Evolutionary conservation across 2,113 vertebrate genomes (phyloP).

Genomic region (Coreoperca whiteheadi): DNA sequence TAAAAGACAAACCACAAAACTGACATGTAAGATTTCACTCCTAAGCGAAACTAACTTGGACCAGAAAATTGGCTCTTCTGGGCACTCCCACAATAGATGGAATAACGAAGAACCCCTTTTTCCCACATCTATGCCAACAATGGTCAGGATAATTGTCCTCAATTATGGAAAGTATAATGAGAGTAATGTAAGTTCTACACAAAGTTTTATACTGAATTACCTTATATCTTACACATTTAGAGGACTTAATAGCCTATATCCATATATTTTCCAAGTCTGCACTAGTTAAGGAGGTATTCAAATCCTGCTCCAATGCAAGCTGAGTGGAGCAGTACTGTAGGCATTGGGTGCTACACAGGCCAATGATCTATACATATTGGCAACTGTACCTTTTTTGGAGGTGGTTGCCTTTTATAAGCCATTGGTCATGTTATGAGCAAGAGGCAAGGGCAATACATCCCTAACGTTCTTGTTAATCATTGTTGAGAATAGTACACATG

Average conservation of each 20-base stretch:
- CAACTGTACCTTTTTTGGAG: neutral
- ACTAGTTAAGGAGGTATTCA: neutral
- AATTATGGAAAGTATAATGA: neutral
- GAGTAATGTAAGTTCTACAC: neutral
- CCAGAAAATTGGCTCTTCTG: neutral
- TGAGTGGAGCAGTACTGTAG: neutral
- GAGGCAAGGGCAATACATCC: neutral
- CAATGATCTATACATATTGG: neutral
- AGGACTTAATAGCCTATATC: neutral
- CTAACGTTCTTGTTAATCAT: neutral
- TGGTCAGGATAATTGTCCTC: neutral
- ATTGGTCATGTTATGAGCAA: neutral
- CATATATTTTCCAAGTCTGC: neutral
- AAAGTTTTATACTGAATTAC: neutral
- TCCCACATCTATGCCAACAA: neutral
- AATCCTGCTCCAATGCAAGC: neutral
- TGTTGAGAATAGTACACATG: neutral
- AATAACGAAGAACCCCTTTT: neutral
- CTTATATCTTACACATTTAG: neutral
- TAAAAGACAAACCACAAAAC: too few relatives aligned
- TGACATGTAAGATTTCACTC: too few relatives aligned
- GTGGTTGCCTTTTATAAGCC: neutral
- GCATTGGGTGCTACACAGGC: neutral
- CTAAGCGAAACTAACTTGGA: neutral
- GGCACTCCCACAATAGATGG: neutral